Evolutionary conservation across 2,113 vertebrate genomes (phyloP).

Genomic region (Chloropsis hardwickii): DNA sequence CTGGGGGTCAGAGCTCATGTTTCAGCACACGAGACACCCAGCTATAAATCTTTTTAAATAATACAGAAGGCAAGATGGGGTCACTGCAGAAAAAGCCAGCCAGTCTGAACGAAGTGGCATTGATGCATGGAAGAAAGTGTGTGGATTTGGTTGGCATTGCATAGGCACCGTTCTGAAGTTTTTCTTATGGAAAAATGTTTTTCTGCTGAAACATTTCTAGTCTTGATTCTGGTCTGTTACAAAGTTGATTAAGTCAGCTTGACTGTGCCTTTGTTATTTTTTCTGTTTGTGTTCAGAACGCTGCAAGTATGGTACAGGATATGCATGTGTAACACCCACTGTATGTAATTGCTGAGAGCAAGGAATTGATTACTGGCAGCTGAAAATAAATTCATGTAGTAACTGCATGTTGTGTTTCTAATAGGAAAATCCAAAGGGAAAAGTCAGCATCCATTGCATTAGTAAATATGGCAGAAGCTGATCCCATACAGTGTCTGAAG

Average conservation of each 20-base stretch:
- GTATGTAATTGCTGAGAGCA: neutral
- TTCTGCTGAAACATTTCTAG: neutral
- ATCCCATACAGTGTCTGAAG: neutral
- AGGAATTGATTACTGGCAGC: neutral
- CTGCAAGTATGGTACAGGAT: neutral
- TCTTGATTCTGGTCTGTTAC: neutral
- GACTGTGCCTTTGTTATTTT: neutral
- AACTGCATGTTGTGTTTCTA: neutral
- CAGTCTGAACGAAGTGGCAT: conserved; percentile 90
- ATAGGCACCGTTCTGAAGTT: neutral
- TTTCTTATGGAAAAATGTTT: neutral
- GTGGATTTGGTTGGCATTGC: conserved; percentile 49
- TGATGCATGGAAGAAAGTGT: conserved; percentile 83
- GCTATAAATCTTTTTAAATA: conserved; percentile 98
- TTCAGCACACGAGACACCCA: conserved; percentile 85
- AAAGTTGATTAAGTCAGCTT: neutral
- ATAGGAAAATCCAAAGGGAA: neutral
- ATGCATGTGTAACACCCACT: neutral
- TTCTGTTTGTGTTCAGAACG: neutral
- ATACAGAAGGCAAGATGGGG: conserved; percentile 86
- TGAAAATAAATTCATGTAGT: neutral
- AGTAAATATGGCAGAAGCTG: neutral
- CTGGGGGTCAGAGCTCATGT: conserved; percentile 88
- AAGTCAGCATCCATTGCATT: neutral
- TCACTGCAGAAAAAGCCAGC: conserved; percentile 88